Conservation (phyloP, 2,797 vertebrate species). For the Adrianichthys oophorus region DNA sequence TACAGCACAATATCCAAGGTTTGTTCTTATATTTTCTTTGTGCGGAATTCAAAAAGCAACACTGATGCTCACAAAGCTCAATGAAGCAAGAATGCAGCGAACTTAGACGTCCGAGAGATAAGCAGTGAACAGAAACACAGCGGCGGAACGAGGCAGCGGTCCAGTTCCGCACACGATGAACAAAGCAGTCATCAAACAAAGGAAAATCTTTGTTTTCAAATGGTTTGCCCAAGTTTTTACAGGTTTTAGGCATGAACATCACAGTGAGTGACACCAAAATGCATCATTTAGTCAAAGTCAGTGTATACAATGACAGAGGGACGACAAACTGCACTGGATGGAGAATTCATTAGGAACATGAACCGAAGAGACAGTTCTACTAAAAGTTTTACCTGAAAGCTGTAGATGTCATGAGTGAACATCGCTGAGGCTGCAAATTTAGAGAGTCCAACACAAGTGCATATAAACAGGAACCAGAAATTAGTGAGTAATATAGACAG, state of each 20-base stretch:
- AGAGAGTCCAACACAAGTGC: too few species aligned
- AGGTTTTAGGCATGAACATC: too few species aligned
- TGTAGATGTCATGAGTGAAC: too few species aligned
- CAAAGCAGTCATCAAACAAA: background rate
- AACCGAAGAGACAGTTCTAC: too few species aligned
- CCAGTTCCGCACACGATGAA: background rate
- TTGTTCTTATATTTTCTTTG: background rate
- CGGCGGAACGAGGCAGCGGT: slow-evolving; percentile 8
- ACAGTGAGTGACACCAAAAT: too few species aligned
- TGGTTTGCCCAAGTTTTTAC: background rate
- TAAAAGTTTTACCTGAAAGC: too few species aligned
- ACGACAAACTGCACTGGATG: too few species aligned
- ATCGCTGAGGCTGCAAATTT: too few species aligned
- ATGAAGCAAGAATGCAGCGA: background rate
- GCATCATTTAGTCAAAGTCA: background rate
- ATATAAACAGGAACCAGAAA: too few species aligned
- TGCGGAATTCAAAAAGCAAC: background rate
- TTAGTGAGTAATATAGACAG: too few species aligned
- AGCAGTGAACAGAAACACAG: slow-evolving; percentile 18
- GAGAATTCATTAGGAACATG: too few species aligned
- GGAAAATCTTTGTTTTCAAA: background rate
- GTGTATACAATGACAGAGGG: background rate
- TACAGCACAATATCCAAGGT: background rate
- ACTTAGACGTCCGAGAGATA: slow-evolving; percentile 13
- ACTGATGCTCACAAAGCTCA: background rate